Evolutionary conservation across 1,140 invertebrate species (phyloP), one percentile per base, ranked within the genome.

Genomic region (Piezodorus guildinii): DNA sequence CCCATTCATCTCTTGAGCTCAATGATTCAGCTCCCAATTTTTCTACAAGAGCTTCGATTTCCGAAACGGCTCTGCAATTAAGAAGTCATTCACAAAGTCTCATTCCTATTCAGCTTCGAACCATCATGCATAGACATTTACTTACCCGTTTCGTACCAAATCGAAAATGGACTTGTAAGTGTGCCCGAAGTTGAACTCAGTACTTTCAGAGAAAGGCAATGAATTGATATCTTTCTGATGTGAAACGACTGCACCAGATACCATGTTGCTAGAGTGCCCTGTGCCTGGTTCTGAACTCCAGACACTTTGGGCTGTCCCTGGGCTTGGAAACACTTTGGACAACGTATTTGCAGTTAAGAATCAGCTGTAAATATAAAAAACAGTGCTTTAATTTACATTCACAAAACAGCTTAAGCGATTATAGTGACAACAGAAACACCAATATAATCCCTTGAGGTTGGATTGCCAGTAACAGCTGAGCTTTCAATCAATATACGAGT

Each of bases 1-100:
- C 91, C 78, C 92, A 91, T 71, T 91, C 87, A 74, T 94, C 91
- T 34, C 90, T 78, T 0, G 85, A 83, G 58, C 82, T 83, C 25
- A 91, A 72, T 58, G 85, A 80, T 74, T 83, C 85, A 8, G 83
- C 76, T 0, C 86, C 86, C 8, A 83, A 77, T 71, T 88, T 88
- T 68, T 90, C 87, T 9, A 90, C 85, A 16, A 88, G 74, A 51
- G 82, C 80, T 72, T 90, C 87, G 30, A 90, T 84, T 62, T 86
- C 86, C 49, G 81, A 81, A 3, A 88, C 81, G 70, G 89, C 85
- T 1, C 87, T 80, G 60, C 6, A 71, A 69, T 75, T 27, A 43
- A 60, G 23, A 58, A 10, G n/a, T 56, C 34, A 67, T 43, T 21
- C 59, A n/a, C 46, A 52, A 59, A 30, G 58, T 39, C 19, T 62